Evolutionary conservation across 2,888 invertebrate genomes (phyloP).

Genomic region (Drosophila mimica): DNA sequence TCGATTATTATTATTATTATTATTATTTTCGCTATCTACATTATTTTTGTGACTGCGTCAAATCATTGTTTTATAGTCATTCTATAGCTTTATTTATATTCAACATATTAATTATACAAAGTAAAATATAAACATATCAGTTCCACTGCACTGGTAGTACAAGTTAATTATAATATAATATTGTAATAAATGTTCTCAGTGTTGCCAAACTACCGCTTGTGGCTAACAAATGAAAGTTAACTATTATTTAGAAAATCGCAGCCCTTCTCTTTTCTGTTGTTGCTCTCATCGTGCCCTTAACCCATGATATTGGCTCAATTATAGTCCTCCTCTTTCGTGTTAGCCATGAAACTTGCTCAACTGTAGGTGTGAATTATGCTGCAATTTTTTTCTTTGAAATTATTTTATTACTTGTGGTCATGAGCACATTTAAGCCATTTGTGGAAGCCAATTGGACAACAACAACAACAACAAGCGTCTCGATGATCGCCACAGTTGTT

Average conservation of each 20-base stretch:
- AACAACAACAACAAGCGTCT: conserved; percentile 28
- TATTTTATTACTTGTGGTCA: conserved; percentile 79
- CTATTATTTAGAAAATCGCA: neutral
- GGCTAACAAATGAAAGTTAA: neutral
- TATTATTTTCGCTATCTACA: too few species aligned
- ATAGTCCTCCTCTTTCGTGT: neutral
- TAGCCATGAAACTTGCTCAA: conserved; percentile 37
- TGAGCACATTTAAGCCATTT: conserved; percentile 79
- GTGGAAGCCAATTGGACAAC: conserved; percentile 70
- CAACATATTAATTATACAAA: neutral
- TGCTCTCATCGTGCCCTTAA: neutral
- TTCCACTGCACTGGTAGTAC: neutral
- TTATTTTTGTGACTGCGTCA: neutral
- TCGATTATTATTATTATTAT: too few species aligned
- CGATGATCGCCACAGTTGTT: conserved; percentile 66
- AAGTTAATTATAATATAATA: neutral
- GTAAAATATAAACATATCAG: neutral
- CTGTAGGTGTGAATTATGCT: conserved; percentile 69
- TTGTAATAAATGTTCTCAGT: neutral
- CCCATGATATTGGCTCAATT: conserved; percentile 26
- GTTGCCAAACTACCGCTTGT: neutral
- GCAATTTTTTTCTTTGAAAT: conserved; percentile 61
- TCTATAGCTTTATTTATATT: neutral
- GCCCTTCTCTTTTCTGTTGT: neutral
- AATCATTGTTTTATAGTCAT: neutral